Base-by-base conservation (phyloP, 2,113 vertebrate species). In the Crotalus horridus region DNA sequence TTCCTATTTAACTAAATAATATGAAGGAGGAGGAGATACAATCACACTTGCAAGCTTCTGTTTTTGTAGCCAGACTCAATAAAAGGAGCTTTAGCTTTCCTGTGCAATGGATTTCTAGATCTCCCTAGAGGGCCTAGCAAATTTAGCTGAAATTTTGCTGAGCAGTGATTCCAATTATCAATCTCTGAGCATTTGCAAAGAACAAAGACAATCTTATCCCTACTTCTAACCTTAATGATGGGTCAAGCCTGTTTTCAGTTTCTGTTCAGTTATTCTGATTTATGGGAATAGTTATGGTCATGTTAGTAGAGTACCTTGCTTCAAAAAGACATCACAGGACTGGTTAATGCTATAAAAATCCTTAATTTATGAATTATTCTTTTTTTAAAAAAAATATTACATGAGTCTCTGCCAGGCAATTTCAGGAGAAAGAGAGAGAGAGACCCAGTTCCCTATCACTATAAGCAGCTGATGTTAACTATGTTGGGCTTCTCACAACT, bases 381-480 rank as follows among this genome's bases (percentile, higher is more conserved):
- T 21, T 39, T 87, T 46, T 87, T 8, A 6, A 21, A 43, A 81
- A 56, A 56, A 81, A 39, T 9, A 0, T 69, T n/a, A 43, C 21
- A 6, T 88, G 43, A 20, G 56, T 92, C 85, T 74, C 64, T 90
- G 15, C 29, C 91, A 15, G 21, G 90, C 53, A 53, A 93, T 53
- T 90, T 64, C 69, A 61, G 90, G 92, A 69, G 43, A 94, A 93
- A 91, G 48, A 91, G 39, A 48, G 48, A 91, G 48, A 91, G 26
- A 59, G 33, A 23, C 56, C 26, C 92, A 39, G 93, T 39, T 26
- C 11, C 5, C 43, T 90, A 94, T 92, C 54, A 85, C 97, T 97
- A 99, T 95, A 99, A 97, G 93, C 97, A 98, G 94, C 98, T 99
- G 94, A 98, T 98, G 64, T 97, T 97, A 87, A 98, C 94, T 0